Conservation (phyloP, 2,888 invertebrate species). For the Petrolisthes cinctipes region DNA sequence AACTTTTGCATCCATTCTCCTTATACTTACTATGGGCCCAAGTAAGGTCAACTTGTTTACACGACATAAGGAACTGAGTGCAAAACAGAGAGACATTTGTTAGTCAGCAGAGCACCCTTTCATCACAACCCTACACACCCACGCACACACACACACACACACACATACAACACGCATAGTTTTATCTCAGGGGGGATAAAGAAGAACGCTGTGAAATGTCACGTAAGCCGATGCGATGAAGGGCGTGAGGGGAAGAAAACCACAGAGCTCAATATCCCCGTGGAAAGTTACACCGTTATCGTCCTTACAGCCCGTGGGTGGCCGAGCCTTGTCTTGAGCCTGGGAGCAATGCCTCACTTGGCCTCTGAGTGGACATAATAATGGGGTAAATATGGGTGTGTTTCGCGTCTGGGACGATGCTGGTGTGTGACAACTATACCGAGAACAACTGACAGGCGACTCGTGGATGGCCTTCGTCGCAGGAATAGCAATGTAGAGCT, state of each 20-base stretch:
- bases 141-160: too few species aligned
- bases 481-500: too few species aligned
- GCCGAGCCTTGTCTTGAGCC: background rate
- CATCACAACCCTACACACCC: too few species aligned
- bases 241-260: background rate
- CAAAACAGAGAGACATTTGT: background rate
- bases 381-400: background rate
- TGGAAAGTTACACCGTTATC: background rate
- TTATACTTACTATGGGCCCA: too few species aligned
- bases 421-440: background rate
- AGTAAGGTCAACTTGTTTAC: too few species aligned
- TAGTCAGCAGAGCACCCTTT: background rate
- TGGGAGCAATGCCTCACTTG: slow-evolving; percentile 1
- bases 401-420: background rate
- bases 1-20: too few species aligned
- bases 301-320: slow-evolving; percentile 14
- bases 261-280: background rate
- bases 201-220: slow-evolving; percentile 2
- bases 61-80: too few species aligned
- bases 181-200: background rate
- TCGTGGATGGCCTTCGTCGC: too few species aligned
- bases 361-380: slow-evolving; percentile 25
- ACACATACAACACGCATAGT: background rate
- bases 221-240: background rate
- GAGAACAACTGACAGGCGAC: too few species aligned